Conservation (phyloP, 1,140 invertebrate genomes). For the Chymomyza costata region DNA sequence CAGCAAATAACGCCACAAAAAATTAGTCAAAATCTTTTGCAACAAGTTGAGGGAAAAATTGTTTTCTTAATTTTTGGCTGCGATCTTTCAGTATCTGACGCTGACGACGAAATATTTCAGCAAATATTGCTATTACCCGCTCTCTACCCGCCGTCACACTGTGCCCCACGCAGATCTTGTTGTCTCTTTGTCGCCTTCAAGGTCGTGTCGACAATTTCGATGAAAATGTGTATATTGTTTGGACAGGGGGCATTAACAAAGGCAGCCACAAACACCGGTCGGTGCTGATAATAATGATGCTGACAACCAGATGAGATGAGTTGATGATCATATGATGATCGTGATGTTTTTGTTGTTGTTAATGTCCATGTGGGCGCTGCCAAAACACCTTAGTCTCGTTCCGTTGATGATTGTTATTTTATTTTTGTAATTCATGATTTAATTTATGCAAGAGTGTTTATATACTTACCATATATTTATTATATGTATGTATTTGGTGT, state of each 20-base stretch:
- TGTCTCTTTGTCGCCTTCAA: slow-evolving; percentile 38
- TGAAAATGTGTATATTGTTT: slow-evolving; percentile 70
- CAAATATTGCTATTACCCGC: no score
- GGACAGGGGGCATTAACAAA: slow-evolving; percentile 54
- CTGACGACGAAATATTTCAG: no score
- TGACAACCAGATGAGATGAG: no score
- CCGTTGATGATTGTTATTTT: slow-evolving; percentile 59
- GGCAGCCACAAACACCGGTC: slow-evolving; percentile 9
- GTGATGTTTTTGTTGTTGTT: no score
- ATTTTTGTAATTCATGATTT: slow-evolving; percentile 69
- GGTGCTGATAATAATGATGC: slow-evolving; percentile 35
- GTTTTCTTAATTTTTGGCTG: slow-evolving; percentile 9
- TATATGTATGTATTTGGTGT: slow-evolving; percentile 11
- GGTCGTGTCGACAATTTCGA: slow-evolving; percentile 57
- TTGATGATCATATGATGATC: no score
- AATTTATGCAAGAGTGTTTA: slow-evolving; percentile 50
- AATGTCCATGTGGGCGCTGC: no score
- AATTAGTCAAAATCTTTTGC: no score
- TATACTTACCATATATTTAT: slow-evolving; percentile 12
- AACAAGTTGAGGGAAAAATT: no score
- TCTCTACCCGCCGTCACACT: no score
- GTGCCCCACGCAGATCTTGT: no score
- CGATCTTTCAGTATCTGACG: no score
- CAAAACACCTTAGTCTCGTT: slow-evolving; percentile 42
- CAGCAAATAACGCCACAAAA: neutral